A percentile compares a stretch with the other conserved stretches of the same genome.
phyloP scores from a whole-genome alignment of 2,113 vertebrate species.

The Saccopteryx bilineata region DNA sequence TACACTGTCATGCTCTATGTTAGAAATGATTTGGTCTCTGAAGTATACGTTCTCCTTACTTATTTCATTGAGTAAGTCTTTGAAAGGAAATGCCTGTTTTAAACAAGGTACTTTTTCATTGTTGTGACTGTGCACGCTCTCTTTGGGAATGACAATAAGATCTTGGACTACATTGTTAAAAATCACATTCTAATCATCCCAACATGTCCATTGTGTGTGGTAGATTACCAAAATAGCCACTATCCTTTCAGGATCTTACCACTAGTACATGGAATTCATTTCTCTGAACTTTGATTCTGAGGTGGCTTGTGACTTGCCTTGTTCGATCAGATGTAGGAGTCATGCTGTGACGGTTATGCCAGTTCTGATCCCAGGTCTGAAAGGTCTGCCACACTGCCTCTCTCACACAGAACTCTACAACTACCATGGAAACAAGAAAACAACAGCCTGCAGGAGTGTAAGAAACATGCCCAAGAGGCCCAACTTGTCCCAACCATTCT shows the following conservation, averaged over 20 bases:
- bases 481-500: background rate
- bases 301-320: background rate
- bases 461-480: background rate
- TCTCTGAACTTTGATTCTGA: background rate
- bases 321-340: background rate
- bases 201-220: too few relatives aligned
- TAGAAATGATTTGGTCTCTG: background rate
- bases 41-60: background rate
- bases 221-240: background rate
- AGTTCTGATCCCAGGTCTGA: background rate
- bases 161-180: background rate
- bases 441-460: background rate
- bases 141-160: background rate
- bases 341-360: background rate
- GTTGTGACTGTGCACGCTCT: background rate
- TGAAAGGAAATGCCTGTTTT: background rate
- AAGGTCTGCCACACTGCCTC: background rate
- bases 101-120: background rate
- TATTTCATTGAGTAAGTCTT: background rate
- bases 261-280: background rate
- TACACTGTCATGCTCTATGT: background rate
- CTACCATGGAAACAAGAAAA: background rate
- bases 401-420: background rate
- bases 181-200: background rate
- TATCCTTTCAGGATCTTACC: background rate